Percentiles rank a stretch among this genome's conserved stretches.
Evolutionary conservation across 2,113 vertebrate genomes (phyloP).

Genomic region (Tilapia sparmanii): DNA sequence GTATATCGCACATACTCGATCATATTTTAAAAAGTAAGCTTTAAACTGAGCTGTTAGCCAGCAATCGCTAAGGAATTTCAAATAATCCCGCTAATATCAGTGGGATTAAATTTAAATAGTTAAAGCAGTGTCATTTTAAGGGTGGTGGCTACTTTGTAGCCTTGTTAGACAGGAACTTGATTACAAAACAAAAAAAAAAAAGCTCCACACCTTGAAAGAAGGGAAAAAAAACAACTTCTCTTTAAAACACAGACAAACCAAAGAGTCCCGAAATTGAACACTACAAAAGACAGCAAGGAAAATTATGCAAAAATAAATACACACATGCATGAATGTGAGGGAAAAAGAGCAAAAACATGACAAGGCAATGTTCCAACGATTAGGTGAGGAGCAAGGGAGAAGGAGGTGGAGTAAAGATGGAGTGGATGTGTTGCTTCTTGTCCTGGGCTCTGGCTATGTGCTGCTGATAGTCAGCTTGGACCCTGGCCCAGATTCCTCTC

Average conservation of each 20-base stretch:
- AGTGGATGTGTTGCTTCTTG: conserved; percentile 72
- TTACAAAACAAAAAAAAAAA: neutral
- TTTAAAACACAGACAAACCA: neutral
- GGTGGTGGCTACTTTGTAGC: neutral
- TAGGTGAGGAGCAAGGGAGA: neutral
- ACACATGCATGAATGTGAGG: neutral
- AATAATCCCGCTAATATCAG: neutral
- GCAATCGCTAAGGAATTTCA: neutral
- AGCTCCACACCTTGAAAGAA: neutral
- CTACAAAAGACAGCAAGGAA: neutral
- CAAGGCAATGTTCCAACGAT: conserved; percentile 5
- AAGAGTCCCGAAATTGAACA: neutral
- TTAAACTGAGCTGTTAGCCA: neutral
- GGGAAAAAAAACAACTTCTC: fast-evolving
- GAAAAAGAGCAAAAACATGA: neutral
- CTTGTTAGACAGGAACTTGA: neutral
- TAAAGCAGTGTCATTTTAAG: neutral
- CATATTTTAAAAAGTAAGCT: neutral
- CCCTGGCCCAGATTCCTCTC: conserved; percentile 69
- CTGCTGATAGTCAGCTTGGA: conserved; percentile 69
- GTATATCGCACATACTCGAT: neutral
- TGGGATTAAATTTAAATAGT: neutral
- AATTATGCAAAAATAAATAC: neutral
- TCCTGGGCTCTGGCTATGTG: conserved; percentile 48
- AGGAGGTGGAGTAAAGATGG: conserved; percentile 29